Evolutionary conservation across 2,888 invertebrate genomes (phyloP).

Genomic region (Ochlodes sylvanus): DNA sequence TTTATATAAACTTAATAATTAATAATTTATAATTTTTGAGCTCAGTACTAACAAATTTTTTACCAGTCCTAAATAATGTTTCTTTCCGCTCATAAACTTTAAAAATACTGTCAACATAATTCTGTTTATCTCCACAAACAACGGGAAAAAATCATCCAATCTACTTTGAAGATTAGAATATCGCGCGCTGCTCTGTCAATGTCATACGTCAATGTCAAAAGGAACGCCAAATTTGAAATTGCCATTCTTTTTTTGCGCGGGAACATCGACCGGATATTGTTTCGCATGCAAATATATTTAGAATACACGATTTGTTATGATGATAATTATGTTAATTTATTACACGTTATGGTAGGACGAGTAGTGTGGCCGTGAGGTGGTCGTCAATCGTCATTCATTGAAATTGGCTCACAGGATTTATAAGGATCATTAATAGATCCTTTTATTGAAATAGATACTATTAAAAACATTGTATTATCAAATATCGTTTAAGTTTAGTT

Average conservation of each 20-base stretch:
- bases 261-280: conserved; percentile 13
- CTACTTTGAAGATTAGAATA: neutral
- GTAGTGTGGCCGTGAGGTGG: neutral
- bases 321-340: neutral
- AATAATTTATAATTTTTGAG: too few relatives aligned
- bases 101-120: neutral
- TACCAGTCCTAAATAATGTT: neutral
- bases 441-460: neutral
- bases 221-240: conserved; percentile 11
- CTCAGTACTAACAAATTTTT: too few relatives aligned
- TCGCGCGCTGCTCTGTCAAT: conserved; percentile 29
- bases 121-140: neutral
- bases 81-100: neutral
- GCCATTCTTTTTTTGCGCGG: conserved; percentile 10
- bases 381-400: neutral
- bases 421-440: neutral
- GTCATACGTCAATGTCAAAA: conserved; percentile 26
- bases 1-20: too few relatives aligned
- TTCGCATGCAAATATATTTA: conserved; percentile 1
- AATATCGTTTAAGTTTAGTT: too few relatives aligned
- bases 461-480: too few relatives aligned
- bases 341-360: neutral
- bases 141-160: neutral
- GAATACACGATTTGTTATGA: neutral
- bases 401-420: neutral